These are phyloP conservation scores for Fopius arisanus DNA, from an alignment of 1,140 invertebrate genomes.

Conservation along the genomic window DNA sequence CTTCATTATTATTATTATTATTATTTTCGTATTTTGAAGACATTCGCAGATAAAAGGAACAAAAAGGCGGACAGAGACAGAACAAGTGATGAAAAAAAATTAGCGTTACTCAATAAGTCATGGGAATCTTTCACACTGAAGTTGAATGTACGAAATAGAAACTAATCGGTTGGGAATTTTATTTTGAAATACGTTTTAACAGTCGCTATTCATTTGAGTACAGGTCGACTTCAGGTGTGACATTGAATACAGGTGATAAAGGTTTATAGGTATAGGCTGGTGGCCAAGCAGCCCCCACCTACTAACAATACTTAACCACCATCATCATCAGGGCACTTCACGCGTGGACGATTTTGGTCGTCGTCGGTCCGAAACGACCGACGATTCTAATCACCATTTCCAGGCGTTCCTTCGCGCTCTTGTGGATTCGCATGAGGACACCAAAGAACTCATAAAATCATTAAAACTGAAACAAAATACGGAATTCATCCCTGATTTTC, in stretches of 20 bases:
- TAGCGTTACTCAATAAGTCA: not conserved
- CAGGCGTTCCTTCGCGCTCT: constrained; percentile 42
- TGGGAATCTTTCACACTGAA: not conserved
- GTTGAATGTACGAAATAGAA: not conserved
- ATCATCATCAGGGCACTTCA: constrained; percentile 34
- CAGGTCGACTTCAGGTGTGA: not conserved
- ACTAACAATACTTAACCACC: not conserved
- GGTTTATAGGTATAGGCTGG: constrained; percentile 3
- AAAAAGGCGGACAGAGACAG: not conserved
- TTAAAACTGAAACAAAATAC: not conserved
- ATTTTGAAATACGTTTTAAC: not conserved
- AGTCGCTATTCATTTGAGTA: not conserved
- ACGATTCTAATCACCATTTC: constrained; percentile 56
- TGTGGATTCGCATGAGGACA: constrained; percentile 13
- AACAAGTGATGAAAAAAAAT: not conserved
- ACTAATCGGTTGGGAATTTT: not conserved
- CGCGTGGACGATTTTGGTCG: constrained; percentile 52
- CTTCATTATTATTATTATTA: not conserved
- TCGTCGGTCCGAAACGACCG: constrained; percentile 53
- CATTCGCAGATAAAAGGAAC: constrained; percentile 5
- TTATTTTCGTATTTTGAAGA: not conserved
- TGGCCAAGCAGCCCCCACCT: not conserved
- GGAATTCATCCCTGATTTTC: not conserved
- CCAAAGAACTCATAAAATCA: not conserved
- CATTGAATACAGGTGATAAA: constrained; percentile 9